Evolutionary conservation across 2,888 invertebrate genomes (phyloP).

Genomic region (Pandemis corylana): DNA sequence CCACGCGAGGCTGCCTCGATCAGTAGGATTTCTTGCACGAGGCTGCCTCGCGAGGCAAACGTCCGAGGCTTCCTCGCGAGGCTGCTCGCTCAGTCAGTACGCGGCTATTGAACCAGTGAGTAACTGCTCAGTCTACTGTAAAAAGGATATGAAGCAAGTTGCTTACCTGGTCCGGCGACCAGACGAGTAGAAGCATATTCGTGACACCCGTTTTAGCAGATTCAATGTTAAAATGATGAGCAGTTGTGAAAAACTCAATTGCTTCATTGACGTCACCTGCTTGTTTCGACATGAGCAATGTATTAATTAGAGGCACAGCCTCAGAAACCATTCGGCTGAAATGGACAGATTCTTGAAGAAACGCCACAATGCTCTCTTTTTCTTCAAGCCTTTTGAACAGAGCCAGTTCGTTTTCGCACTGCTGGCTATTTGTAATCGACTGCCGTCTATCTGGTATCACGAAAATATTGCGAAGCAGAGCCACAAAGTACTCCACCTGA

Average conservation of each 20-base stretch:
- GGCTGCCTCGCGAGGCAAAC: too few species aligned
- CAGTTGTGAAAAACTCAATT: constrained; percentile 93
- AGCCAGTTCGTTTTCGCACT: constrained; percentile 75
- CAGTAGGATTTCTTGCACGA: too few species aligned
- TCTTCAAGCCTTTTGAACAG: constrained; percentile 83
- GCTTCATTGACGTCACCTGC: constrained; percentile 94
- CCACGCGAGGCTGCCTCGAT: too few species aligned
- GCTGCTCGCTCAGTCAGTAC: too few species aligned
- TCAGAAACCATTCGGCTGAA: constrained; percentile 79
- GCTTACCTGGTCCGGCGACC: constrained; percentile 90
- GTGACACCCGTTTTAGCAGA: constrained; percentile 89
- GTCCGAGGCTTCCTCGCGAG: too few species aligned
- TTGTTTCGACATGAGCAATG: constrained; percentile 89
- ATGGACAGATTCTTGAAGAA: constrained; percentile 87
- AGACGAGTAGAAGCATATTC: constrained; percentile 91
- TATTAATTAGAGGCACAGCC: constrained; percentile 86
- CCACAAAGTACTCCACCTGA: constrained; percentile 78
- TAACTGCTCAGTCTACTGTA: too few species aligned
- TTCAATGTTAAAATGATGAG: constrained; percentile 91
- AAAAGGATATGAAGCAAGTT: not conserved
- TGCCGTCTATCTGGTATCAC: constrained; percentile 69
- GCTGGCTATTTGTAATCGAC: constrained; percentile 65
- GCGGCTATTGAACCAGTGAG: too few species aligned
- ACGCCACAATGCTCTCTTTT: constrained; percentile 88
- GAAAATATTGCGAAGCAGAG: constrained; percentile 74